phyloP scores from a whole-genome alignment of 2,888 invertebrate genomes.

The Meiosimyza decipiens region DNA sequence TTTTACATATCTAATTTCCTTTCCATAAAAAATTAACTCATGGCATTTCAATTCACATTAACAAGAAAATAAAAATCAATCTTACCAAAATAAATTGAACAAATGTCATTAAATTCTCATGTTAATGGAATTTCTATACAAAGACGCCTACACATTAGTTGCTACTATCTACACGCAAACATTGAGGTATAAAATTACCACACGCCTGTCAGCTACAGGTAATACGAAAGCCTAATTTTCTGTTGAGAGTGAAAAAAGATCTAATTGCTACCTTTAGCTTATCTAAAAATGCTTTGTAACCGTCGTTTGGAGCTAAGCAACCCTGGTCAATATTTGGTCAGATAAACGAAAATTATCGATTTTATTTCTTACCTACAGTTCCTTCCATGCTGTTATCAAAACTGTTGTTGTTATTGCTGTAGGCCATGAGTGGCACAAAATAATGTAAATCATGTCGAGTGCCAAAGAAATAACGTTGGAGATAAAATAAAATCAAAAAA shows the following conservation, averaged over 20 bases:
- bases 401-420: conserved; percentile 4
- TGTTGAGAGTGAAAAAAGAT: neutral
- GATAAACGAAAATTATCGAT: conserved; percentile 12
- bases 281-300: neutral
- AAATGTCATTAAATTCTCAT: too few species aligned
- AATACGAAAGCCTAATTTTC: conserved; percentile 7
- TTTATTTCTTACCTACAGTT: neutral
- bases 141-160: neutral
- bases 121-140: neutral
- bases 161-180: neutral
- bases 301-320: neutral
- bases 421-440: neutral
- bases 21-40: too few species aligned
- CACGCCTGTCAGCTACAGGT: conserved; percentile 14
- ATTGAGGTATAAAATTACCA: neutral
- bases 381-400: neutral
- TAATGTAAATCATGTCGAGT: conserved; percentile 12
- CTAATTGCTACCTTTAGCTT: conserved; percentile 3
- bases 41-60: too few species aligned
- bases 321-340: neutral
- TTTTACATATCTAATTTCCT: too few species aligned
- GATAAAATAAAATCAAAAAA: neutral
- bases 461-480: neutral
- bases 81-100: too few species aligned
- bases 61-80: too few species aligned